Percentiles rank a stretch among this genome's conserved stretches.
Conservation (phyloP, 2,113 vertebrate species). For the Psittacula cyanocephala region DNA sequence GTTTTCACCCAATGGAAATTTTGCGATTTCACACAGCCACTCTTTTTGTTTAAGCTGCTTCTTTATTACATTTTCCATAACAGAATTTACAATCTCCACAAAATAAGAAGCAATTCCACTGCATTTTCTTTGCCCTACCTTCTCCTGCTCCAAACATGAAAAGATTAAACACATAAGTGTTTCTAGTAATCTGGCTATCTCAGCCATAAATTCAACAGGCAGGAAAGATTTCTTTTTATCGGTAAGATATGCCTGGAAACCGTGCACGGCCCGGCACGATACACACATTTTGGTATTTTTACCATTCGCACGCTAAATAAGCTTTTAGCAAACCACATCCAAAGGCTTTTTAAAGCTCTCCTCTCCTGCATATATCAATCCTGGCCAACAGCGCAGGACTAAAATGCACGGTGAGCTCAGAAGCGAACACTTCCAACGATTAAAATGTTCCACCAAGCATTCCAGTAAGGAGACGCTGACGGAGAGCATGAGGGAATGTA, state of each 20-base stretch:
- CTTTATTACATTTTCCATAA: constrained; percentile 61
- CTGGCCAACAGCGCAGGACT: not conserved
- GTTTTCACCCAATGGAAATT: constrained; percentile 65
- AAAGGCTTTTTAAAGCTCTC: not conserved
- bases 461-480: not conserved
- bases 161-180: constrained; percentile 36
- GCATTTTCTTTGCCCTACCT: constrained; percentile 5
- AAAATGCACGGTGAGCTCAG: not conserved
- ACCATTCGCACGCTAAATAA: not conserved
- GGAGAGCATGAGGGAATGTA: not conserved
- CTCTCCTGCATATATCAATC: not conserved
- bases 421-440: not conserved
- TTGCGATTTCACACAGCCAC: constrained; percentile 18
- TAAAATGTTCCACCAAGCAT: not conserved
- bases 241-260: not conserved
- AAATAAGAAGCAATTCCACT: constrained; percentile 32
- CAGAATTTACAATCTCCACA: constrained; percentile 51
- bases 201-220: constrained; percentile 37
- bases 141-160: not conserved
- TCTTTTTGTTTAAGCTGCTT: constrained; percentile 48
- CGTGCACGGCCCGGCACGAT: fast-evolving
- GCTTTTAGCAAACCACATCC: not conserved
- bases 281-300: fast-evolving
- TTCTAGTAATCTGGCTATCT: constrained; percentile 59
- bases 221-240: not conserved